Conservation (phyloP, 1,140 invertebrate species). For the Cataglyphis hispanica region DNA sequence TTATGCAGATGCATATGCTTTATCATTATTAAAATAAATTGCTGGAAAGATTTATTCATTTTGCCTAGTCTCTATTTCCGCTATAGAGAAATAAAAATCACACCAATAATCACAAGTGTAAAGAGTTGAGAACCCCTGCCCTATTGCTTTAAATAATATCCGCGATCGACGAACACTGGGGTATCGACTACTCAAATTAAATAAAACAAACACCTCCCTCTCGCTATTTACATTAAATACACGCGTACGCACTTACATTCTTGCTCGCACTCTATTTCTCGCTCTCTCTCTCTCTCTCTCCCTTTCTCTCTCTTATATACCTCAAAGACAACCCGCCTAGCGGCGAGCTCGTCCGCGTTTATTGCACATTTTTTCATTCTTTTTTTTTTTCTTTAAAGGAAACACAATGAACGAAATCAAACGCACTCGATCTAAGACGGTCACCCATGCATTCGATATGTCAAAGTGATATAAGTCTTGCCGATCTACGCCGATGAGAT, state of each 20-base stretch:
- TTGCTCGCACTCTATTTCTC: background rate
- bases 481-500: constrained; percentile 1
- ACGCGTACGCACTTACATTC: constrained; percentile 68
- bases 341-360: constrained; percentile 16
- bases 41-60: background rate
- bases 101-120: background rate
- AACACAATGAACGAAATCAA: constrained; percentile 58
- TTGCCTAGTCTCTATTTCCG: constrained; percentile 23
- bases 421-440: constrained; percentile 46
- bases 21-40: background rate
- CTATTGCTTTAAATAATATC: constrained; percentile 84
- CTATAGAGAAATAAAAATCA: background rate
- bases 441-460: constrained; percentile 80
- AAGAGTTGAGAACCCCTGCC: constrained; percentile 49
- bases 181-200: constrained; percentile 83
- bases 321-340: constrained; percentile 26
- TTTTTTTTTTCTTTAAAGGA: constrained; percentile 25
- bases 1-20: background rate
- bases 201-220: constrained; percentile 79
- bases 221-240: constrained; percentile 86
- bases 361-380: constrained; percentile 59
- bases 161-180: constrained; percentile 82
- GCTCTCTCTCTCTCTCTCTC: background rate
- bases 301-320: constrained; percentile 10
- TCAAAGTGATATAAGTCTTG: constrained; percentile 80